phyloP scores from a whole-genome alignment of 2,888 invertebrate species.

The Megalurothrips usitatus region DNA sequence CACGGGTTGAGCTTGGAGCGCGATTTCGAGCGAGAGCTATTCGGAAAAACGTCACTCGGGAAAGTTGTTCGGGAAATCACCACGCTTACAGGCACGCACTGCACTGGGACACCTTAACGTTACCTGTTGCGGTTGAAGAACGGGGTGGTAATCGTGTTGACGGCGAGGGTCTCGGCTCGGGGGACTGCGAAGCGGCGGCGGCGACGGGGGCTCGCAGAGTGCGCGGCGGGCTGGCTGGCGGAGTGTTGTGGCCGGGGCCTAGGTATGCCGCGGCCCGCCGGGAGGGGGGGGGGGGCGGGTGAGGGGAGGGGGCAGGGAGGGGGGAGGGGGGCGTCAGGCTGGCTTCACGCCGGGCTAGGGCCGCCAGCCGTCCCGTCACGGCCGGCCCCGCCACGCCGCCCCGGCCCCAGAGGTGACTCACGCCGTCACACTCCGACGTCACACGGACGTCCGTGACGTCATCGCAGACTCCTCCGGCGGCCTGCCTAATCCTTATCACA shows the following conservation, averaged over 20 bases:
- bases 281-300: background rate
- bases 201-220: background rate
- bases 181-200: background rate
- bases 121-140: background rate
- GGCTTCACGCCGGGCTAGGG: too few relatives aligned
- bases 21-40: too few relatives aligned
- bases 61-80: too few relatives aligned
- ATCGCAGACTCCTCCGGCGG: background rate
- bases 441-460: background rate
- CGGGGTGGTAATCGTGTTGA: background rate
- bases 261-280: background rate
- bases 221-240: background rate
- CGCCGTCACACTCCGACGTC: background rate
- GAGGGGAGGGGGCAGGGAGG: background rate
- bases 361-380: too few relatives aligned
- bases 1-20: too few relatives aligned
- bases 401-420: background rate
- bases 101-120: background rate
- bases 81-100: too few relatives aligned
- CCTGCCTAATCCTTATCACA: background rate
- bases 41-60: too few relatives aligned
- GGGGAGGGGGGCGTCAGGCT: background rate
- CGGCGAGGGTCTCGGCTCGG: background rate
- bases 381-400: too few relatives aligned
- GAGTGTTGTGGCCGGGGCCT: background rate